These are phyloP conservation scores for Microctenopoma lineatum DNA, from an alignment of 2,797 vertebrate species.

Conservation along the genomic window DNA sequence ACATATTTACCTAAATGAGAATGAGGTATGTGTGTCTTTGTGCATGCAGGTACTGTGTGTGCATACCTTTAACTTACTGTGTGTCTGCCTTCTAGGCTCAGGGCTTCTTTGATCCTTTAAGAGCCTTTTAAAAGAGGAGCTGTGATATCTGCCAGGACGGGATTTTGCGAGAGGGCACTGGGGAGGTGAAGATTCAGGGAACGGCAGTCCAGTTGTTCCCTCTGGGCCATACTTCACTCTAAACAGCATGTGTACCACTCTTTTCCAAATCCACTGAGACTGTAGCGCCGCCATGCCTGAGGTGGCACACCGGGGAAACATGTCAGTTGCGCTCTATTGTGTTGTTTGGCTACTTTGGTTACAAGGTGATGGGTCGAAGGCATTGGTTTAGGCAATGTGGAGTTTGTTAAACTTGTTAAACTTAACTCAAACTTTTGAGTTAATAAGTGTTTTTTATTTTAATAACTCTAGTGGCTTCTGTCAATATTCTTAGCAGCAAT, in stretches of 20 bases:
- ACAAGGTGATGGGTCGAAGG: slow-evolving; percentile 55
- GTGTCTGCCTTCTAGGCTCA: slow-evolving; percentile 36
- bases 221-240: slow-evolving; percentile 64
- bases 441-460: slow-evolving; percentile 24
- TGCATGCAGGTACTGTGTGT: background rate
- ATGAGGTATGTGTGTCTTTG: background rate
- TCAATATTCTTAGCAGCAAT: slow-evolving; percentile 31
- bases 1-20: background rate
- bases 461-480: slow-evolving; percentile 27
- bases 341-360: slow-evolving; percentile 72
- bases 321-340: slow-evolving; percentile 50
- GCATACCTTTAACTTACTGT: slow-evolving; percentile 2
- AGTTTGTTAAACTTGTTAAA: slow-evolving; percentile 22
- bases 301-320: slow-evolving; percentile 64
- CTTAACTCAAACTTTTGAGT: slow-evolving; percentile 13
- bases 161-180: slow-evolving; percentile 77
- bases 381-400: slow-evolving; percentile 73
- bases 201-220: slow-evolving; percentile 62
- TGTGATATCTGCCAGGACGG: slow-evolving; percentile 61
- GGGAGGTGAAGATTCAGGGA: slow-evolving; percentile 59
- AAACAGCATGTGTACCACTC: slow-evolving; percentile 55
- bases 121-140: slow-evolving; percentile 66
- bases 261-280: slow-evolving; percentile 67
- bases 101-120: slow-evolving; percentile 69
- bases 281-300: slow-evolving; percentile 58